Base-by-base conservation (phyloP, 2,113 vertebrate genomes). In the Tachysurus vachellii region DNA sequence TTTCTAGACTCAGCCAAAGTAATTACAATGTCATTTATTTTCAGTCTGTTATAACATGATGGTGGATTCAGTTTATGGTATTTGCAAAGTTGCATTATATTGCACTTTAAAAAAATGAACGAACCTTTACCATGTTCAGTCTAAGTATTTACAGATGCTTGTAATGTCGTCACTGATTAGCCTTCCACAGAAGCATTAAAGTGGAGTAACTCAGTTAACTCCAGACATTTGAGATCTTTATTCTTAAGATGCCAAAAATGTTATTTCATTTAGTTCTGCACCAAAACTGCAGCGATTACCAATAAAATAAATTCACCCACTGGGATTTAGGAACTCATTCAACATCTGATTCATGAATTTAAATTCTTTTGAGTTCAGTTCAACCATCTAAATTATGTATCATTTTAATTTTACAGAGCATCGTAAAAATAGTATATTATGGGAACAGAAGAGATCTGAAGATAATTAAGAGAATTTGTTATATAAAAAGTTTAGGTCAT, bases 251-350 rank as follows among this genome's bases (percentile, higher is more conserved):
- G 93, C 93, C 94, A 93, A 85, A 91, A 89, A 91, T 36, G 82
- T 79, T 85, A 83, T 91, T 93, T 88, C 85, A 83, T 70, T 88
- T 86, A 83, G 87, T 91, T 90, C 17, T 89, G 54, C 89, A 91
- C 90, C 82, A 92, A 36, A 94, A 91, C 91, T 91, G 92, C 93
- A 90, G 89, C 66, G 70, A 93, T 94, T 93, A 93, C 89, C 91
- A 92, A 94, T 79, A 77, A 93, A 90, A 94, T 91, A 90, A 89
- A 94, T 93, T 92, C 90, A 89, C 89, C 94, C 90, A 42, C 9
- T 89, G 93, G 92, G 94, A 94, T 85, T 87, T 83, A 28, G 89
- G 84, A 89, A 89, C 91, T 88, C 79, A 85, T 88, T 77, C 89
- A 92, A 92, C 80, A 85, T 91, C 88, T 73, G 84, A 82, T 88